These are phyloP conservation scores for Thymelicus lineola DNA, from an alignment of 2,888 invertebrate genomes.

Conservation along the genomic window DNA sequence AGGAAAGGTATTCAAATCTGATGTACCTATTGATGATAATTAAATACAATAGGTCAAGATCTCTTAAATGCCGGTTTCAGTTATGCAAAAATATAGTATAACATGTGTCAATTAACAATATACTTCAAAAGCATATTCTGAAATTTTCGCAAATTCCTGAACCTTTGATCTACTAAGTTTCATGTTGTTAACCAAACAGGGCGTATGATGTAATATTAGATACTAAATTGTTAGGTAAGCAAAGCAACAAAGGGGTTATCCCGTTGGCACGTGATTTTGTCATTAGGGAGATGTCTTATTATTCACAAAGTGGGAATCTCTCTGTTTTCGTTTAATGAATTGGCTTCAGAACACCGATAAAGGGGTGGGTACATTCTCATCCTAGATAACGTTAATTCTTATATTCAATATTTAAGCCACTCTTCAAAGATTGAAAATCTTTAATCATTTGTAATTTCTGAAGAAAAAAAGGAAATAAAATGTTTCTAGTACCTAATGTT, in stretches of 20 bases:
- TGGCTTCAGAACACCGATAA: conserved; percentile 63
- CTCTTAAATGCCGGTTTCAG: not conserved
- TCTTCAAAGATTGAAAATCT: not conserved
- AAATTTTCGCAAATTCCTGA: conserved; percentile 3
- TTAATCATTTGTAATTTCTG: too few species aligned
- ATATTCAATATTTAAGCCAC: not conserved
- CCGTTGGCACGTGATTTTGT: conserved; percentile 62
- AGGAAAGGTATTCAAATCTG: too few species aligned
- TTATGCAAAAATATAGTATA: not conserved
- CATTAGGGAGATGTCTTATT: conserved; percentile 74
- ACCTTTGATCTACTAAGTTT: conserved; percentile 21
- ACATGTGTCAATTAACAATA: not conserved
- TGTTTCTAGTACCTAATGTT: too few species aligned
- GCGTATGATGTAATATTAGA: conserved; percentile 41
- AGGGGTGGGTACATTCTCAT: conserved; percentile 63
- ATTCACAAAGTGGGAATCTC: conserved; percentile 67
- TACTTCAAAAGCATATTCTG: conserved; percentile 10
- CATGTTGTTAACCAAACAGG: conserved; percentile 15
- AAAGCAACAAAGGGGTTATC: conserved; percentile 49
- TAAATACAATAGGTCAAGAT: not conserved
- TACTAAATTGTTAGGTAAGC: conserved; percentile 42
- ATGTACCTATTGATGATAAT: not conserved
- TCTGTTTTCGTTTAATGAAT: conserved; percentile 73
- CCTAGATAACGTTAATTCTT: conserved; percentile 63
- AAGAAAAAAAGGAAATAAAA: not conserved